Evolutionary conservation across 2,113 vertebrate species (phyloP).

Genomic region (Carassius carassius): DNA sequence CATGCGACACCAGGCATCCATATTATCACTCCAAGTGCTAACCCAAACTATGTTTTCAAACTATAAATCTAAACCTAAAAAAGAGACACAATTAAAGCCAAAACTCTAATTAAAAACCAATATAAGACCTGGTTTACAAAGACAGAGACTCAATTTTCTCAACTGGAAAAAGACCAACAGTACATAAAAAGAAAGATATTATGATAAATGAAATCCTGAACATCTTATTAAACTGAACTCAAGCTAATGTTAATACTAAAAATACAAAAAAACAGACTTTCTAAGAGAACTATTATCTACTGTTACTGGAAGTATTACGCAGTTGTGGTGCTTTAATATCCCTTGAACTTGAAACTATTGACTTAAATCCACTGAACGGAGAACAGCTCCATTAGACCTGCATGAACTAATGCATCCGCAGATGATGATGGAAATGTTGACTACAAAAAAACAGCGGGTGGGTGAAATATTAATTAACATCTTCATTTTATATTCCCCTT

Average conservation of each 20-base stretch:
- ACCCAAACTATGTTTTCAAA: constrained; percentile 5
- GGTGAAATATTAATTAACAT: constrained; percentile 56
- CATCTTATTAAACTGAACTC: neutral
- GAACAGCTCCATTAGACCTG: constrained; percentile 36
- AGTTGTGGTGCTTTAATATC: neutral
- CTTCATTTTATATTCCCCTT: constrained; percentile 45
- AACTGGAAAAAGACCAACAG: neutral
- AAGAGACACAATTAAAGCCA: neutral
- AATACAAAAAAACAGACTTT: neutral
- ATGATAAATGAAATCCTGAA: neutral
- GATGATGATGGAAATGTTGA: constrained; percentile 50
- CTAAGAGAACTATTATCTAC: constrained; percentile 4
- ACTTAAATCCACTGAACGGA: constrained; percentile 17
- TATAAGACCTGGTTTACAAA: neutral
- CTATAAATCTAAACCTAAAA: neutral
- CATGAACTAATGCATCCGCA: constrained; percentile 42
- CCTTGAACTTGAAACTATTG: constrained; percentile 2
- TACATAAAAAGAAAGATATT: neutral
- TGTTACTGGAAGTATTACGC: neutral
- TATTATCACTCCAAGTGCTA: neutral
- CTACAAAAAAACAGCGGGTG: constrained; percentile 35
- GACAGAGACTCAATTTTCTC: neutral
- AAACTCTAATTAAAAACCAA: neutral
- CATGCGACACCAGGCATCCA: neutral
- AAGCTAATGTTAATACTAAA: neutral